These are phyloP conservation scores for Halcyon smyrnensis DNA, from an alignment of 2,797 vertebrate species.

Conservation along the genomic window DNA sequence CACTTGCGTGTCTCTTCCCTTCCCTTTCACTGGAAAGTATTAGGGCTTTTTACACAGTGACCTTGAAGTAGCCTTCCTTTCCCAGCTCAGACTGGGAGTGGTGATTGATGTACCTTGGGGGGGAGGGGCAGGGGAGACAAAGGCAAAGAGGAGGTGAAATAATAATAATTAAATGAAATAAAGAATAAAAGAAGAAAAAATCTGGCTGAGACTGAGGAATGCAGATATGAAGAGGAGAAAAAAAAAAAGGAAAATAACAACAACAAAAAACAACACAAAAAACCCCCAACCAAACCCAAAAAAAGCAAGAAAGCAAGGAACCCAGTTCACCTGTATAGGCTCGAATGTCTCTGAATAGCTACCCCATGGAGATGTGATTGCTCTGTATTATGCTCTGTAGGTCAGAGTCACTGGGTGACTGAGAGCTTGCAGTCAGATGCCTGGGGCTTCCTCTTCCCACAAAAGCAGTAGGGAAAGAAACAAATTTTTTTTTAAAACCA, in stretches of 20 bases:
- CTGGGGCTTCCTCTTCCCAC: slow-evolving; percentile 59
- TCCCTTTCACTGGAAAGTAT: slow-evolving; percentile 39
- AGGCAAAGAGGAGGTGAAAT: neutral
- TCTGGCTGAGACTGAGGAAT: neutral
- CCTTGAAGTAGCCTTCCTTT: slow-evolving; percentile 27
- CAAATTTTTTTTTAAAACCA: neutral
- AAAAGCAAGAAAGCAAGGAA: neutral
- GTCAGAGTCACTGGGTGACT: slow-evolving; percentile 51
- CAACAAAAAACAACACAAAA: too few relatives aligned
- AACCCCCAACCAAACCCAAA: neutral
- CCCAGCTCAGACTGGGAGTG: neutral
- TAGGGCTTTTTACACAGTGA: slow-evolving; percentile 16
- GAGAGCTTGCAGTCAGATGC: slow-evolving; percentile 61
- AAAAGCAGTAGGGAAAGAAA: slow-evolving; percentile 59
- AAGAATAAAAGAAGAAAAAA: neutral
- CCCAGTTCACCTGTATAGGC: neutral
- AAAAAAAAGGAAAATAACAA: too few relatives aligned
- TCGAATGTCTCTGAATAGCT: slow-evolving; percentile 26
- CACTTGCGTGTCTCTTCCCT: neutral
- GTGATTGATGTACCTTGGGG: neutral
- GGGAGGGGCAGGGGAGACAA: neutral
- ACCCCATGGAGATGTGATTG: slow-evolving; percentile 54
- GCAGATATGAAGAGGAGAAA: neutral
- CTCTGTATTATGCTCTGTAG: slow-evolving; percentile 50
- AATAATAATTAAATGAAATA: slow-evolving; percentile 4